Base-by-base conservation (phyloP, 2,113 vertebrate genomes). In the human region DNA sequence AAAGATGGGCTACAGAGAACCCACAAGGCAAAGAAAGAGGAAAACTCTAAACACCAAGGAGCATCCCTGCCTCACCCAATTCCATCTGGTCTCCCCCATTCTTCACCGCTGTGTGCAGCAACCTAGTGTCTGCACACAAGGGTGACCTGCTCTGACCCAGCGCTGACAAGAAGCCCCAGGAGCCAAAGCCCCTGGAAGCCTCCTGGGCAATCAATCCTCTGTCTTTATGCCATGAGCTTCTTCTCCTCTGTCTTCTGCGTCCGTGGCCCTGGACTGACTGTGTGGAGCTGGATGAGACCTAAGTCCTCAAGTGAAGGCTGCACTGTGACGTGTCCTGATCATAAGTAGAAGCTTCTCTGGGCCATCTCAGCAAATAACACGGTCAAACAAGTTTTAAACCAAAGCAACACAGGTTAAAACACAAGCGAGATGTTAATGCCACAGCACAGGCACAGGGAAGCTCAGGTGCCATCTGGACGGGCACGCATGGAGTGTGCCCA, bases 261-360 rank as follows among this genome's bases (percentile, higher is more conserved):
- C 30, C 8, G 4, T 14, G 38, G 75, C 27, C 75, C 75, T 18
- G 14, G 25, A 10, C 12, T 27, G 40, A 45, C 35, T 2, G 18
- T 35, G 61, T 18, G n/a, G 0, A 30, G 32, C 18, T 0, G 17
- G 40, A 27, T 23, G 12, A 45, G 23, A 45, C 25, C 40, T 17
- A 30, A 45, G 27, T 40, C 43, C 73, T 45, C 73, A 45, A 27
- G 38, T 22, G n/a, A 61, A 12, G 59, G 87, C n/a, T 8, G 40
- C 10, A 14, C 48, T 14, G 59, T 6, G 18, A 40, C 68, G 17
- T 40, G 13, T 22, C 35, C 32, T 1, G 2, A 43, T 18, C 8
- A 1, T 13, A 50, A 10, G 48, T 32, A 8, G 30, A n/a, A 52
- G 57, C 5, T 0, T 10, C 38, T 13, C 0, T 1, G 6, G 52